Evolutionary conservation across 1,140 invertebrate species (phyloP).

Genomic region (Coenobita brevimanus): DNA sequence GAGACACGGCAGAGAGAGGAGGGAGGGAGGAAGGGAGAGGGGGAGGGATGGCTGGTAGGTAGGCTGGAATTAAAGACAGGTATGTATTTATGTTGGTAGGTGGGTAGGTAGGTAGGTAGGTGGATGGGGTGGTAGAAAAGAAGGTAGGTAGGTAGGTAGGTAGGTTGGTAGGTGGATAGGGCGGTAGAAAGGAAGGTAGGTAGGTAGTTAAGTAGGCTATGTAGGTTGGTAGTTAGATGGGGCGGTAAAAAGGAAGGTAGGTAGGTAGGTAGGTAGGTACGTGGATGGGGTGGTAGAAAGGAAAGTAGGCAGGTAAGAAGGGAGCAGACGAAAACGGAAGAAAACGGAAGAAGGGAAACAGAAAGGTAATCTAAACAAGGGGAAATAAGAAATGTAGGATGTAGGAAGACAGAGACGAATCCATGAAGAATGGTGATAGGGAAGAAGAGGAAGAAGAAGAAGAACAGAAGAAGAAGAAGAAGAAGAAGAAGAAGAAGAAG

Average conservation of each 20-base stretch:
- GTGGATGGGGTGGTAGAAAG: not conserved
- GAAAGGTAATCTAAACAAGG: not conserved
- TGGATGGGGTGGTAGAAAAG: too few relatives aligned
- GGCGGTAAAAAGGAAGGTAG: too few relatives aligned
- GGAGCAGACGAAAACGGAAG: not conserved
- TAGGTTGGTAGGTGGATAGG: too few relatives aligned
- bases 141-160: too few relatives aligned
- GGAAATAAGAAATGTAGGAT: not conserved
- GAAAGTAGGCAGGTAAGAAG: not conserved
- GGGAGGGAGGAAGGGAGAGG: not conserved
- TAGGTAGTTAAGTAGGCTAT: too few relatives aligned
- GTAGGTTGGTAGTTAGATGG: too few relatives aligned
- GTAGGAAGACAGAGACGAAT: not conserved
- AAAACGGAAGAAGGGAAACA: not conserved
- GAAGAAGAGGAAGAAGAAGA: too few relatives aligned
- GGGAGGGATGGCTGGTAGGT: not conserved
- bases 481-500: not conserved
- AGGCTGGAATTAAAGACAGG: not conserved
- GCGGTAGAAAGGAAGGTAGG: too few relatives aligned
- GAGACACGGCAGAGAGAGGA: not conserved
- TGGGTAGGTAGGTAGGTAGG: too few relatives aligned
- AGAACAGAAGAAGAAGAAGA: conserved; percentile 3
- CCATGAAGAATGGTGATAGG: not conserved
- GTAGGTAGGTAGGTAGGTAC: conserved; percentile 3
- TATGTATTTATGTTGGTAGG: too few relatives aligned